These are phyloP conservation scores for Scolopax rusticola DNA, from an alignment of 2,797 vertebrate genomes.

Conservation along the genomic window DNA sequence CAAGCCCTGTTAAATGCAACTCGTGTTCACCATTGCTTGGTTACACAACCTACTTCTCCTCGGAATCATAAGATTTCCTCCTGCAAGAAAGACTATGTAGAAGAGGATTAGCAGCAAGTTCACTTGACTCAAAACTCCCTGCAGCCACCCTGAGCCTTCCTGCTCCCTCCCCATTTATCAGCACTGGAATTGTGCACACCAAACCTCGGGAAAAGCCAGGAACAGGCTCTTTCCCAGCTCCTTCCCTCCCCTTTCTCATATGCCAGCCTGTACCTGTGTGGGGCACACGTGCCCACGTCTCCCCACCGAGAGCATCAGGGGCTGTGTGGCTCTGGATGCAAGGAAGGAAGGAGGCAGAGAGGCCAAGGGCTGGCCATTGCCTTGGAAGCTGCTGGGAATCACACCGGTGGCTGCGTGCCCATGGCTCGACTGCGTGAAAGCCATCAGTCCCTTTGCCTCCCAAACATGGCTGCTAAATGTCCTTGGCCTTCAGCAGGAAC, in stretches of 20 bases:
- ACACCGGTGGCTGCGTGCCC: fast-evolving
- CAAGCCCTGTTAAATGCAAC: constrained; percentile 42
- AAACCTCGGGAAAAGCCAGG: background rate
- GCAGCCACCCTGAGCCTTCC: background rate
- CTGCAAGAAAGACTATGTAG: background rate
- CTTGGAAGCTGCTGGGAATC: background rate
- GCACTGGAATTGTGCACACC: background rate
- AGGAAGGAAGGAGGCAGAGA: background rate
- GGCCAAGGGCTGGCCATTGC: fast-evolving
- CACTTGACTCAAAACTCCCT: background rate
- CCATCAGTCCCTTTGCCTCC: background rate
- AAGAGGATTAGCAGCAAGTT: constrained; percentile 33
- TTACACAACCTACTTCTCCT: constrained; percentile 59
- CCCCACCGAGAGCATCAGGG: background rate
- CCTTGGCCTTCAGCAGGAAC: background rate
- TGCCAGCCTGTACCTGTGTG: background rate
- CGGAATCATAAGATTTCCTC: constrained; percentile 44
- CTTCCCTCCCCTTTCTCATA: background rate
- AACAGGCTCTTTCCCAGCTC: background rate
- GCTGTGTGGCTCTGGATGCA: background rate
- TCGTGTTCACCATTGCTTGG: constrained; percentile 30
- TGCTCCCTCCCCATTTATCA: fast-evolving
- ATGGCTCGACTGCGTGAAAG: fast-evolving
- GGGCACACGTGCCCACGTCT: background rate
- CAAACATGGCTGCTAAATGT: background rate